Evolutionary conservation across 2,797 vertebrate genomes (phyloP).

Genomic region (Clarias platycephalus): DNA sequence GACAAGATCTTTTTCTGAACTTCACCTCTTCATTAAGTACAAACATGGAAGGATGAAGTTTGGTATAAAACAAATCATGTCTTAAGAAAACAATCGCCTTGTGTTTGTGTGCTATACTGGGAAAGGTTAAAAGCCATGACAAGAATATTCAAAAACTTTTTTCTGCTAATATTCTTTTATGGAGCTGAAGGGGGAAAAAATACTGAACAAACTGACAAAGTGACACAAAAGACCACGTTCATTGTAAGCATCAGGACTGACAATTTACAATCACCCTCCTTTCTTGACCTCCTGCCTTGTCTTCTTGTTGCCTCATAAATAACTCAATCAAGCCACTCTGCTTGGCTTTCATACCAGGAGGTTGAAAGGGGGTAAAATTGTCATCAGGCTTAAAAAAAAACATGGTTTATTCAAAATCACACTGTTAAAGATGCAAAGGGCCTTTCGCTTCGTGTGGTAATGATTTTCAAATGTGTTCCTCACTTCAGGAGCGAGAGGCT

Average conservation of each 20-base stretch:
- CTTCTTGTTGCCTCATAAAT: conserved; percentile 56
- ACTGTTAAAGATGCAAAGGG: conserved; percentile 74
- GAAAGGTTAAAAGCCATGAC: conserved; percentile 18
- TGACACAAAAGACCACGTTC: conserved; percentile 29
- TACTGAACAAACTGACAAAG: conserved; percentile 9
- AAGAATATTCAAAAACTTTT: conserved; percentile 48
- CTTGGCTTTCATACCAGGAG: conserved; percentile 54
- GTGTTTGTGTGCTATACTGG: conserved; percentile 1
- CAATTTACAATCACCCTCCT: conserved; percentile 48
- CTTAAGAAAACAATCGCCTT: conserved; percentile 6
- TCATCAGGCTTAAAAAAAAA: conserved; percentile 53
- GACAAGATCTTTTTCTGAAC: conserved; percentile 19
- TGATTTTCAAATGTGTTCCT: conserved; percentile 81
- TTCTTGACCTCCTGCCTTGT: conserved; percentile 40
- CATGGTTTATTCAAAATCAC: conserved; percentile 55
- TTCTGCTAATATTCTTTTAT: background rate
- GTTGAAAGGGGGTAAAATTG: conserved; percentile 56
- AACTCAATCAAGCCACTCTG: conserved; percentile 58
- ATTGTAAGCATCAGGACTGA: conserved; percentile 31
- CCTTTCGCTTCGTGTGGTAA: conserved; percentile 73
- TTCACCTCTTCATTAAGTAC: conserved; percentile 29
- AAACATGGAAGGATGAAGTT: conserved; percentile 31
- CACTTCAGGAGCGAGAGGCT: conserved; percentile 74
- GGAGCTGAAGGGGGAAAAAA: background rate
- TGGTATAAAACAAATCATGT: background rate